Evolutionary conservation across 2,113 vertebrate species (phyloP).

Genomic region (Brachypteracias leptosomus): DNA sequence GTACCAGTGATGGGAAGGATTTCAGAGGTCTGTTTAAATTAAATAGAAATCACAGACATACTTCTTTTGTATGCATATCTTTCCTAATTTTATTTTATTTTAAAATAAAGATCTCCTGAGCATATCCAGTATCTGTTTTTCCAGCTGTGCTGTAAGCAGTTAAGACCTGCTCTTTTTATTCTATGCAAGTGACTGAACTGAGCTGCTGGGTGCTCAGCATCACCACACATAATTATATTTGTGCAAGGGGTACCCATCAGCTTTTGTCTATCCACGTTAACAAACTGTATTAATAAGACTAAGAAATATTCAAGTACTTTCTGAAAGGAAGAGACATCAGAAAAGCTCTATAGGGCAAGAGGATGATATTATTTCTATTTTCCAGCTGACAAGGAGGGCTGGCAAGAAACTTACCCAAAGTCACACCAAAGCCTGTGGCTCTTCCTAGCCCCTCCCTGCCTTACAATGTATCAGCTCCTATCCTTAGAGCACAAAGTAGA

Average conservation of each 20-base stretch:
- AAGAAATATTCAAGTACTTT: not conserved
- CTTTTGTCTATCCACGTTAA: not conserved
- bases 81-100: not conserved
- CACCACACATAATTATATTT: not conserved
- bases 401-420: not conserved
- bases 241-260: not conserved
- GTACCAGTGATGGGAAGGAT: not conserved
- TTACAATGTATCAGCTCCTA: not conserved
- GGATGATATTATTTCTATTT: not conserved
- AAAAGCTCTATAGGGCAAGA: not conserved
- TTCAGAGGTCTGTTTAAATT: not conserved
- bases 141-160: not conserved
- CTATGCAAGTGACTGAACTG: not conserved
- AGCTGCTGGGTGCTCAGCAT: not conserved
- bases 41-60: not conserved
- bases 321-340: not conserved
- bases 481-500: not conserved
- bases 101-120: not conserved
- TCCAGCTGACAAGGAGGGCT: not conserved
- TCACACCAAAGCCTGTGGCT: not conserved
- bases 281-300: not conserved
- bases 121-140: not conserved
- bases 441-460: not conserved
- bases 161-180: not conserved
- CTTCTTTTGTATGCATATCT: not conserved